phyloP scores from a whole-genome alignment of 2,888 invertebrate species.

The Heterodera filipjevi region DNA sequence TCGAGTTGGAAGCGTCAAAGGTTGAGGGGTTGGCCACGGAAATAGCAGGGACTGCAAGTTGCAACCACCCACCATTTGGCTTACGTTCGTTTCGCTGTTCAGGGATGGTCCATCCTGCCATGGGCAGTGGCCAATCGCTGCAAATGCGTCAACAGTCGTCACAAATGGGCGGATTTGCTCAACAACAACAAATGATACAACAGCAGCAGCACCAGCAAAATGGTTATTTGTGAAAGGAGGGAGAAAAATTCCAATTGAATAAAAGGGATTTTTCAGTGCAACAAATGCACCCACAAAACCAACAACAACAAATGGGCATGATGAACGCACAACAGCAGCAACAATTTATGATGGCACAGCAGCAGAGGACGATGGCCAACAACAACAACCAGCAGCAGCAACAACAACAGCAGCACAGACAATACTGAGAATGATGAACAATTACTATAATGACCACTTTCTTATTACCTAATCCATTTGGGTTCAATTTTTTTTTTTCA shows the following conservation, averaged over 20 bases:
- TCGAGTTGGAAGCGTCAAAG: too few species aligned
- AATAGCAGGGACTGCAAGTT: too few species aligned
- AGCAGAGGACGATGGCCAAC: slow-evolving; percentile 23
- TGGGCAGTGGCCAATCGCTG: slow-evolving; percentile 15
- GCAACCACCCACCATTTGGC: too few species aligned
- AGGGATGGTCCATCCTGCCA: slow-evolving; percentile 11
- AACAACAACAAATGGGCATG: slow-evolving; percentile 31
- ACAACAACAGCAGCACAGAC: slow-evolving; percentile 21
- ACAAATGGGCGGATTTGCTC: slow-evolving; percentile 14
- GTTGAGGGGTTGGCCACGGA: too few species aligned
- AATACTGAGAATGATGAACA: neutral
- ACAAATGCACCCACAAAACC: slow-evolving; percentile 12
- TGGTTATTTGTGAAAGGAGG: too few species aligned
- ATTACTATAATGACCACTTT: neutral
- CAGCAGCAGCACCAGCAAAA: slow-evolving; percentile 1
- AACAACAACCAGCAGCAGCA: slow-evolving; percentile 34
- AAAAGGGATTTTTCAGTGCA: neutral
- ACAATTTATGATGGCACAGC: slow-evolving; percentile 24
- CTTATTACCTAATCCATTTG: neutral
- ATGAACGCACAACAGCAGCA: slow-evolving; percentile 33
- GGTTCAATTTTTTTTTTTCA: neutral
- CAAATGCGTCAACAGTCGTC: slow-evolving; percentile 11
- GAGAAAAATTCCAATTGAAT: too few species aligned
- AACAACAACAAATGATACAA: slow-evolving; percentile 26
- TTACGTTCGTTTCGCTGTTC: too few species aligned